Conservation (phyloP, 2,113 vertebrate species). For the Apteryx owenii region DNA sequence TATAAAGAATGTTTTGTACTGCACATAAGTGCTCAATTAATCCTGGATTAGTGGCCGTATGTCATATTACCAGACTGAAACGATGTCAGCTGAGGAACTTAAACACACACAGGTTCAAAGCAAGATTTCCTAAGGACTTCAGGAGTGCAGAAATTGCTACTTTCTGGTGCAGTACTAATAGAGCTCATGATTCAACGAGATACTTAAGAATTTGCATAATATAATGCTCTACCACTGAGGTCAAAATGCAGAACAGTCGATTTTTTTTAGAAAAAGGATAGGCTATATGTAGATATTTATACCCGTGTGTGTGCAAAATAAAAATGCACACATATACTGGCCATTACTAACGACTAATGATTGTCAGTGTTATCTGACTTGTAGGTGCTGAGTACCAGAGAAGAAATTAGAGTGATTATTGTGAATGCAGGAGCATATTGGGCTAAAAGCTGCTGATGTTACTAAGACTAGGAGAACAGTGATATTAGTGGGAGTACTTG, state of each 20-base stretch:
- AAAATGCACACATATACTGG: not conserved
- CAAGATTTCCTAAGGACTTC: conserved; percentile 60
- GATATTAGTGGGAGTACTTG: not conserved
- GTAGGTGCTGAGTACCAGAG: not conserved
- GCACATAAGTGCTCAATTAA: conserved; percentile 87
- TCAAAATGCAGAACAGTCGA: not conserved
- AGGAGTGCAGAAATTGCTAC: conserved; percentile 44
- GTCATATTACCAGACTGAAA: conserved; percentile 83
- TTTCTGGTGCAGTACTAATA: not conserved
- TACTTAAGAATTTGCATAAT: not conserved
- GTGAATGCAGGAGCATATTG: not conserved
- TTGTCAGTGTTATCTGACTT: conserved; percentile 11
- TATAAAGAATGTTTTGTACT: conserved; percentile 88
- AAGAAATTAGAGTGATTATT: conserved; percentile 41
- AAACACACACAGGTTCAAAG: conserved; percentile 74
- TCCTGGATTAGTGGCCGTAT: conserved; percentile 82
- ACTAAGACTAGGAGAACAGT: not conserved
- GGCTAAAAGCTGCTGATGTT: not conserved
- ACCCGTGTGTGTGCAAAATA: not conserved
- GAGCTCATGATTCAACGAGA: not conserved
- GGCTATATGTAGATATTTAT: not conserved
- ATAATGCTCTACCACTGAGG: not conserved
- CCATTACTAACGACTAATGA: not conserved
- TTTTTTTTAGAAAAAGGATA: not conserved
- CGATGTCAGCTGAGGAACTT: conserved; percentile 77